These are phyloP conservation scores for Megalops cyprinoides DNA, from an alignment of 2,797 vertebrate species.

Conservation along the genomic window DNA sequence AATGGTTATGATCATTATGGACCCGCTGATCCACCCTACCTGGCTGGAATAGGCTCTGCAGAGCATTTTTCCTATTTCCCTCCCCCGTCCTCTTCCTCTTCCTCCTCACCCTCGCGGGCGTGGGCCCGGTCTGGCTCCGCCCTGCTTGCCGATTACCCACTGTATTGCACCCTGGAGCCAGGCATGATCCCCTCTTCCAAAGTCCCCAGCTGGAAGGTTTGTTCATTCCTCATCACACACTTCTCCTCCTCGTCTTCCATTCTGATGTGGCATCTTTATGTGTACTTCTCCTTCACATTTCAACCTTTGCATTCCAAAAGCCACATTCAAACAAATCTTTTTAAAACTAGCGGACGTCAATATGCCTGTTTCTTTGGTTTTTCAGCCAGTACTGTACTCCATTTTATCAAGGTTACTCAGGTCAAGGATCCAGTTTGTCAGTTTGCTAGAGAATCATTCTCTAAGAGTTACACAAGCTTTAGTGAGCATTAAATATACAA, in stretches of 20 bases:
- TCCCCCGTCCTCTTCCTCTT: constrained; percentile 67
- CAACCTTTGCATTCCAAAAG: not conserved
- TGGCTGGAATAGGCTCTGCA: constrained; percentile 74
- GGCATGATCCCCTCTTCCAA: constrained; percentile 84
- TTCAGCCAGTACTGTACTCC: not conserved
- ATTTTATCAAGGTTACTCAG: not conserved
- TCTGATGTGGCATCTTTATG: not conserved
- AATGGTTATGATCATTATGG: constrained; percentile 85
- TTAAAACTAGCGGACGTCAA: not conserved
- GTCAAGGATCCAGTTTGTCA: not conserved
- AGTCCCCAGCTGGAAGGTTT: constrained; percentile 95
- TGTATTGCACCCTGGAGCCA: constrained; percentile 84
- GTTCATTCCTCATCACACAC: constrained; percentile 47
- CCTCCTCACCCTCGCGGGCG: constrained; percentile 65
- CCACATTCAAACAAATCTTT: not conserved
- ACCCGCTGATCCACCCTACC: constrained; percentile 79
- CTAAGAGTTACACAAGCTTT: not conserved
- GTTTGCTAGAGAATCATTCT: not conserved
- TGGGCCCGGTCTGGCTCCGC: constrained; percentile 80
- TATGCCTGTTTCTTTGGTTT: not conserved
- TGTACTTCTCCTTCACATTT: not conserved
- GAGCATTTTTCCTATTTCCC: constrained; percentile 52
- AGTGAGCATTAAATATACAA: too few species aligned
- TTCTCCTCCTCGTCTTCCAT: not conserved
- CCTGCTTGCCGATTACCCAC: constrained; percentile 78